phyloP scores from a whole-genome alignment of 2,113 vertebrate genomes.

The Recurvirostra avosetta region DNA sequence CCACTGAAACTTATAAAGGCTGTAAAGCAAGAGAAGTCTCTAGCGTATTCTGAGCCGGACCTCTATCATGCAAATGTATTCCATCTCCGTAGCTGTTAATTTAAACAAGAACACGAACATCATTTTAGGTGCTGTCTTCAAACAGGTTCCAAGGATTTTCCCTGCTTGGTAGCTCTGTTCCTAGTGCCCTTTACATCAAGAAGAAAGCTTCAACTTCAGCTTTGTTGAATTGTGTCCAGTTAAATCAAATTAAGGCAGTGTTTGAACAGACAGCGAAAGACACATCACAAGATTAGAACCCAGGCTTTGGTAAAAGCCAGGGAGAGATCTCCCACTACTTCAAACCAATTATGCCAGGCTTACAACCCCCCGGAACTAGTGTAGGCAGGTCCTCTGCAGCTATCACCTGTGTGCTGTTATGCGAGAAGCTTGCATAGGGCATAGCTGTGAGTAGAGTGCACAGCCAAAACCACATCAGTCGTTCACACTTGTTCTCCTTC shows the following conservation, averaged over 20 bases:
- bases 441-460: neutral
- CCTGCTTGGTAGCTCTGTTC: neutral
- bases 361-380: neutral
- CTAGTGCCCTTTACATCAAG: neutral
- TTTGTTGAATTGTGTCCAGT: neutral
- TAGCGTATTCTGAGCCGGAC: neutral
- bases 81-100: neutral
- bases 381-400: neutral
- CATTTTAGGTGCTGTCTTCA: neutral
- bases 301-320: neutral
- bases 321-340: neutral
- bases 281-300: accelerated
- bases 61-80: neutral
- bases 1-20: neutral
- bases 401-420: neutral
- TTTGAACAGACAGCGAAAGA: neutral
- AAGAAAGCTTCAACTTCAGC: neutral
- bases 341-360: neutral
- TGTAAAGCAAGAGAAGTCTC: neutral
- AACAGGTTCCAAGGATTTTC: neutral
- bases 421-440: neutral
- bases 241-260: neutral
- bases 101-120: neutral
- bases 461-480: neutral
- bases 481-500: neutral